Evolutionary conservation across 2,797 vertebrate species (phyloP).

Genomic region (Alca torda): DNA sequence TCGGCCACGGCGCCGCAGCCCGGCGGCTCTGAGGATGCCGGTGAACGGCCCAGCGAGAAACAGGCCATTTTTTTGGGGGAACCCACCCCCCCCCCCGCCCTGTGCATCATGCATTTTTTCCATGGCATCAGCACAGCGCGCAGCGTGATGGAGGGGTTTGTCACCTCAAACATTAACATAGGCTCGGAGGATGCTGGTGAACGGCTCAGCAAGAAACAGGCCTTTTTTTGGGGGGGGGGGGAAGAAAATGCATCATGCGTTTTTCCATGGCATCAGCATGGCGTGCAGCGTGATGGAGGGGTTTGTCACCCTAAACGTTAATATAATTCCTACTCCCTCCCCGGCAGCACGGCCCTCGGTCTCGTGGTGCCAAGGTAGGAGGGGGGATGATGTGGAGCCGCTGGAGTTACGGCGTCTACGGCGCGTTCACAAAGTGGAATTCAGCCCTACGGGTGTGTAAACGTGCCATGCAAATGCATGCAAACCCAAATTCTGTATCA

Average conservation of each 20-base stretch:
- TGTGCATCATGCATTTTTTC: background rate
- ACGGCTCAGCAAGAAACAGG: background rate
- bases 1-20: background rate
- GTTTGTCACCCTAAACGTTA: background rate
- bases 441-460: background rate
- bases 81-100: too few relatives aligned
- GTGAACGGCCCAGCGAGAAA: background rate
- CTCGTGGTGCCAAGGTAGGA: background rate
- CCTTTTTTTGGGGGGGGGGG: background rate
- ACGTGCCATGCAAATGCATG: background rate
- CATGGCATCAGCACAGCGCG: background rate
- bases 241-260: accelerated
- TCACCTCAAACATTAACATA: background rate
- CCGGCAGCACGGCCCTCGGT: background rate
- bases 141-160: background rate
- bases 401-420: background rate
- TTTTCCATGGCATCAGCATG: background rate
- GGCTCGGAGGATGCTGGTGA: background rate
- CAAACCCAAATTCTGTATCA: background rate
- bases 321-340: background rate
- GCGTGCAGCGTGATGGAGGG: background rate
- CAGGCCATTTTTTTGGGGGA: accelerated
- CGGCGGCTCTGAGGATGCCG: background rate
- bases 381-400: background rate
- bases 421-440: background rate